phyloP scores from a whole-genome alignment of 2,888 invertebrate genomes.

The Andrena chrysosceles region DNA sequence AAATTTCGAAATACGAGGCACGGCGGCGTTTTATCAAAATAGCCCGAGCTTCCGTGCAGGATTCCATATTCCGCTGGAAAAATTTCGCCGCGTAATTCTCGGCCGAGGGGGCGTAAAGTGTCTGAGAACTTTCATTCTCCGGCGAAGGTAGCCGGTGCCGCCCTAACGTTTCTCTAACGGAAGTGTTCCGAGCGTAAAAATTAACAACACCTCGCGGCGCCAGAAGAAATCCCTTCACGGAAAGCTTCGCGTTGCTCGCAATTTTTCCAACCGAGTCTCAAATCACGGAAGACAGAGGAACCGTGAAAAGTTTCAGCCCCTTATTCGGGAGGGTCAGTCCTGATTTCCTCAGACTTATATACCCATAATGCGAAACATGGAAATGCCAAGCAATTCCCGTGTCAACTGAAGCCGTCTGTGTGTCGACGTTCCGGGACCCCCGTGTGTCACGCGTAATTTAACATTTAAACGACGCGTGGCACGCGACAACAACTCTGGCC shows the following conservation, averaged over 20 bases:
- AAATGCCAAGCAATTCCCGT: slow-evolving; percentile 9
- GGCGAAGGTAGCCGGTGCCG: not conserved
- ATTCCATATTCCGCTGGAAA: slow-evolving; percentile 1
- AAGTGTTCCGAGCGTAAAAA: slow-evolving; percentile 18
- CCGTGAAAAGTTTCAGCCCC: slow-evolving; percentile 9
- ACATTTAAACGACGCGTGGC: slow-evolving; percentile 10
- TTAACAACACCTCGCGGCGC: not conserved
- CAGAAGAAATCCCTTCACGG: slow-evolving; percentile 1
- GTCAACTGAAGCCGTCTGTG: not conserved
- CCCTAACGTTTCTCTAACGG: not conserved
- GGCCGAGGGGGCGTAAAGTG: no score
- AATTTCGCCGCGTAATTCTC: slow-evolving; percentile 8
- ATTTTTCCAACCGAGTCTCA: not conserved
- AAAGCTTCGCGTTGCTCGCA: not conserved
- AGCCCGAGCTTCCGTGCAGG: not conserved
- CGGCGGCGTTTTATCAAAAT: slow-evolving; percentile 15
- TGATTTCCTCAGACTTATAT: not conserved
- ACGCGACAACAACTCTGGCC: not conserved
- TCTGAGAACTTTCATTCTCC: not conserved
- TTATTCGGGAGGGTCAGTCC: not conserved
- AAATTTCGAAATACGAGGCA: not conserved
- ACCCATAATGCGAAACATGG: not conserved
- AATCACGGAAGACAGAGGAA: slow-evolving; percentile 7
- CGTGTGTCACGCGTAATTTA: slow-evolving; percentile 1
- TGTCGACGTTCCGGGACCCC: not conserved